Evolutionary conservation across 2,888 invertebrate genomes (phyloP).

Genomic region (Leptura quadrifasciata): DNA sequence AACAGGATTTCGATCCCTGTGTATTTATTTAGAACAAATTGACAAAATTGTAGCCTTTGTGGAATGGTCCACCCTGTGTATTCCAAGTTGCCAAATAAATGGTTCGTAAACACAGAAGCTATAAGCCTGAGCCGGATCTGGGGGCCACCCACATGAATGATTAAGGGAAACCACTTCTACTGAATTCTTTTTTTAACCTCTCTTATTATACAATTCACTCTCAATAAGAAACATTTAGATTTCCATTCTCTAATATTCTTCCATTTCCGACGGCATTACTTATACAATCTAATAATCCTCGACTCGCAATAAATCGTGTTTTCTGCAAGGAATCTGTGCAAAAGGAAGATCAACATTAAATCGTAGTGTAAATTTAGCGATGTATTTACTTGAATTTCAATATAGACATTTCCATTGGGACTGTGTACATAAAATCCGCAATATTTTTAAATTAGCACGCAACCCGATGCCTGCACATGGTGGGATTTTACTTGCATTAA

Average conservation of each 20-base stretch:
- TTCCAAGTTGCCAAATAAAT: too few relatives aligned
- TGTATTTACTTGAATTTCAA: neutral
- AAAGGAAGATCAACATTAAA: neutral
- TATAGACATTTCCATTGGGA: neutral
- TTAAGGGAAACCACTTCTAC: neutral
- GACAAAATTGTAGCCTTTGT: too few relatives aligned
- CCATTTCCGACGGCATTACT: neutral
- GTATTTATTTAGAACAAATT: too few relatives aligned
- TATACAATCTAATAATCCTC: neutral
- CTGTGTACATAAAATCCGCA: neutral
- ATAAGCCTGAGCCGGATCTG: too few relatives aligned
- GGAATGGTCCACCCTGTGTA: too few relatives aligned
- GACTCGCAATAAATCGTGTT: neutral
- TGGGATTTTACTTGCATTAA: neutral
- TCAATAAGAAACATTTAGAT: neutral
- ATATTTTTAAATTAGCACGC: slow-evolving; percentile 20
- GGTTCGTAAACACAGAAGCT: too few relatives aligned
- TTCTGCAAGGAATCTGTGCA: neutral
- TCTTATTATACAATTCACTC: neutral
- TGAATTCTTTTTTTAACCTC: neutral
- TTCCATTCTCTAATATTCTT: neutral
- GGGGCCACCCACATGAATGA: too few relatives aligned
- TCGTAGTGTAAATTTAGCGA: neutral
- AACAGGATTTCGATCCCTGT: too few relatives aligned
- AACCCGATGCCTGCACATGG: neutral